phyloP scores from a whole-genome alignment of 2,888 invertebrate species.

The Cepaea hortensis region DNA sequence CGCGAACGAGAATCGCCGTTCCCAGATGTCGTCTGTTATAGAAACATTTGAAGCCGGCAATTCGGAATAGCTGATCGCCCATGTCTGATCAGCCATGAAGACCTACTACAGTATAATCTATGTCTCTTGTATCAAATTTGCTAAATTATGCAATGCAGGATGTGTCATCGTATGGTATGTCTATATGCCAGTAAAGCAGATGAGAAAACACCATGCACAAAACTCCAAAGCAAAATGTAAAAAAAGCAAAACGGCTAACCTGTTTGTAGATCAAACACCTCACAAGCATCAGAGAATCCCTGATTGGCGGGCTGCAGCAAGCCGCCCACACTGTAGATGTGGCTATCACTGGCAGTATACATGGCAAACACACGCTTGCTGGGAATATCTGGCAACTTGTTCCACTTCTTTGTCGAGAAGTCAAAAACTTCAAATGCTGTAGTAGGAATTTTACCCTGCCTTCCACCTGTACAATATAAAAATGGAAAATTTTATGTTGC shows the following conservation, averaged over 20 bases:
- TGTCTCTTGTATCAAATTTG: no score
- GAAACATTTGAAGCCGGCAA: no score
- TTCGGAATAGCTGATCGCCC: no score
- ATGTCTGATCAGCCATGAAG: no score
- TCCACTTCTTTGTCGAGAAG: conserved; percentile 70
- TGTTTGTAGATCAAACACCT: conserved; percentile 71
- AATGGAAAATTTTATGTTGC: neutral
- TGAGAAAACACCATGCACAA: no score
- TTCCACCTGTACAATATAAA: conserved; percentile 67
- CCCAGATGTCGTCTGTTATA: no score
- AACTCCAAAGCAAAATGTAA: no score
- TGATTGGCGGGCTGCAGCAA: conserved; percentile 69
- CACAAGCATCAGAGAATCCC: conserved; percentile 72
- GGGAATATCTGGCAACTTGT: conserved; percentile 68
- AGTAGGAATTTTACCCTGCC: conserved; percentile 72
- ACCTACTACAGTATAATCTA: no score
- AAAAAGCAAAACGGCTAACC: conserved; percentile 55
- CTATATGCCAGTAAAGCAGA: no score
- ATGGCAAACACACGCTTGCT: conserved; percentile 74
- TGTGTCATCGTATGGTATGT: no score
- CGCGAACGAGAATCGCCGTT: no score
- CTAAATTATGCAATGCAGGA: no score
- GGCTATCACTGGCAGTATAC: conserved; percentile 66
- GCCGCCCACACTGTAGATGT: conserved; percentile 73
- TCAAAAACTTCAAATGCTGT: conserved; percentile 72